Conservation (phyloP, 1,140 invertebrate species). For the Drosophila tsacasi region DNA sequence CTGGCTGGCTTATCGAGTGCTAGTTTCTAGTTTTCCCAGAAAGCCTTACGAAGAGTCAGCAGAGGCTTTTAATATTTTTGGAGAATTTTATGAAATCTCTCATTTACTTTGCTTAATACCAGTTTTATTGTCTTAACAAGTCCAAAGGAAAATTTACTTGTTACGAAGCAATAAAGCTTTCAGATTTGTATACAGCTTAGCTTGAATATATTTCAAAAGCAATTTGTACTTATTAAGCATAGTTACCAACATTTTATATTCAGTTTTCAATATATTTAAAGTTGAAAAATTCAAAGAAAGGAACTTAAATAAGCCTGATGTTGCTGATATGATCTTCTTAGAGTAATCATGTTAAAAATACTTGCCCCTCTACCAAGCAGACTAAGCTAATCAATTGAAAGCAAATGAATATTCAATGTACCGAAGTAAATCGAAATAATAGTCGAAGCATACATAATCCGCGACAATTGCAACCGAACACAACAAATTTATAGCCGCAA, state of each 20-base stretch:
- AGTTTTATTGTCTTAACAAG: not conserved
- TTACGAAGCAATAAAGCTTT: no score
- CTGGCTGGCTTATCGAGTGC: not conserved
- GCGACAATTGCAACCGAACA: constrained; percentile 66
- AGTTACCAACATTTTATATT: no score
- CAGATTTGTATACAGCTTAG: not conserved
- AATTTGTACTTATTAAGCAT: no score
- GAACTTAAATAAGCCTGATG: not conserved
- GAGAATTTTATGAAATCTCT: not conserved
- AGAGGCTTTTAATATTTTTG: not conserved
- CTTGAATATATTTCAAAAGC: not conserved
- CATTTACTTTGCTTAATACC: not conserved
- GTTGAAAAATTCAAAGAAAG: not conserved
- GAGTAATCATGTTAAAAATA: not conserved
- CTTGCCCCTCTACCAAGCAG: not conserved
- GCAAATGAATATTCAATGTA: constrained; percentile 23
- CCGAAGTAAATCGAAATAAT: constrained; percentile 35
- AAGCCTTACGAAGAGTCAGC: not conserved
- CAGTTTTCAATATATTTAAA: no score
- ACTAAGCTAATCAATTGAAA: constrained; percentile 23
- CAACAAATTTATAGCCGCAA: constrained; percentile 69
- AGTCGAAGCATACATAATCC: constrained; percentile 45
- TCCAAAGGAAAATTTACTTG: no score
- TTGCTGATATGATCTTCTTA: not conserved
- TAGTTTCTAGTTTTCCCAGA: constrained; percentile 2